Base-by-base conservation (phyloP, 2,888 invertebrate species). In the Aspidapion aeneum region DNA sequence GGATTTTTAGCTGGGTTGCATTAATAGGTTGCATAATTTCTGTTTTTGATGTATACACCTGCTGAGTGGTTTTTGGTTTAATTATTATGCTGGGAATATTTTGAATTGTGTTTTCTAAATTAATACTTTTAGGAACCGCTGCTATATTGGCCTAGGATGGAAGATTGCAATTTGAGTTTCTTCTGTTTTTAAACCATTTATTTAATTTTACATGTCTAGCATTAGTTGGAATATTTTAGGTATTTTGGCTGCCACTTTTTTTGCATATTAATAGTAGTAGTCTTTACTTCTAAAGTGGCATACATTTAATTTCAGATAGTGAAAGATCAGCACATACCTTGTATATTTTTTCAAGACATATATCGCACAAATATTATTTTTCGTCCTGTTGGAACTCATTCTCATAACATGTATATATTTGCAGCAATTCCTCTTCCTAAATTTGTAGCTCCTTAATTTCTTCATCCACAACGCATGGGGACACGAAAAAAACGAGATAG, bases 1-100 rank as follows among this genome's bases (percentile, higher is more conserved):
- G 56, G 49, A 61, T 57, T 56, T 56, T 61, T 12, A 61, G 50
- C 18, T 61, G 18, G 20, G 21, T 49, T 56, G 55, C 22, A 35
- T 57, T 56, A 50, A 49, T 49, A 5, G 48, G 17, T 19, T 56
- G 22, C 12, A 49, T 61, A 7, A 54, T 60, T 18, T 58, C 58
- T 18, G 9, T 22, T 52, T 21, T 60, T 1, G 21, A 55, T 55
- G 21, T 54, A 22, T 55, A 9, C 3, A 21, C 35, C 54, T 60
- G 35, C 22, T 60, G 60, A 18, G 22, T 51, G 3, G 55, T 55
- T 21, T 60, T 60, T n/a, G 55, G 60, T 55, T 55, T 55, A 55
- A 60, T 60, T 20, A 60, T 54, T 21, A 60, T 20, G 21, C 54
- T 60, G 17, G 18, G 21, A n/a, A 35, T 35, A 35, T 35, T 35